A percentile compares a stretch with the other conserved stretches of the same genome.
Evolutionary conservation across 2,113 vertebrate species (phyloP).

Genomic region (Odontesthes bonariensis): DNA sequence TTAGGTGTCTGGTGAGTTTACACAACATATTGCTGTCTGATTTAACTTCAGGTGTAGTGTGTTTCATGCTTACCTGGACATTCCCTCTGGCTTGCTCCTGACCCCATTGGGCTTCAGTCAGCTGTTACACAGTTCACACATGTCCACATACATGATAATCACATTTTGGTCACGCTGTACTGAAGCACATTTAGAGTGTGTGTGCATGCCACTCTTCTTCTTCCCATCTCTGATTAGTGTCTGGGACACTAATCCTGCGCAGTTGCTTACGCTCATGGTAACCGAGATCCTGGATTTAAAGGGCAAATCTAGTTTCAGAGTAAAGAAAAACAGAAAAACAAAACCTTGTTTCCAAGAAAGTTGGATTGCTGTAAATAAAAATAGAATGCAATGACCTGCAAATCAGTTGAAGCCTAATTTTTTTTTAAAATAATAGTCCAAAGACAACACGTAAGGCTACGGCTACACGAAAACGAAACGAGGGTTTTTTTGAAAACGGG

Average conservation of each 20-base stretch:
- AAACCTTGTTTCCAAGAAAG: no score
- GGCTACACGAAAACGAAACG: no score
- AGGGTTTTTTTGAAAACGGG: no score
- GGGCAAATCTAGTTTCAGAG: slow-evolving; percentile 1
- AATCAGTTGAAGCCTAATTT: no score
- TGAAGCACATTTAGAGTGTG: not conserved
- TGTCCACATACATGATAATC: slow-evolving; percentile 6
- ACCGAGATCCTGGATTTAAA: slow-evolving; percentile 38
- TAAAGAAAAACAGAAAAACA: not conserved
- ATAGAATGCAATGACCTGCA: no score
- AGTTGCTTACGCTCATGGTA: slow-evolving; percentile 14
- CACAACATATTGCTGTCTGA: not conserved
- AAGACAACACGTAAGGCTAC: no score
- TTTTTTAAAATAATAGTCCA: no score
- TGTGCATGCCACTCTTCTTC: not conserved
- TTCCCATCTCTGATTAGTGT: slow-evolving; percentile 7
- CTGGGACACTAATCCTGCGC: slow-evolving; percentile 46
- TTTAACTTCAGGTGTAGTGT: no score
- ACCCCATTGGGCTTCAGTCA: slow-evolving; percentile 75
- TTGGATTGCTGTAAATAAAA: no score
- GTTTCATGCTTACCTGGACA: slow-evolving; percentile 65
- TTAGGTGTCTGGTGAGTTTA: no score
- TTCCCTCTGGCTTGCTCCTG: slow-evolving; percentile 72
- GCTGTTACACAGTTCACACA: slow-evolving; percentile 11
- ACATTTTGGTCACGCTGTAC: not conserved